Conservation (phyloP, 2,797 vertebrate genomes). For the Craterocephalus amniculus region DNA sequence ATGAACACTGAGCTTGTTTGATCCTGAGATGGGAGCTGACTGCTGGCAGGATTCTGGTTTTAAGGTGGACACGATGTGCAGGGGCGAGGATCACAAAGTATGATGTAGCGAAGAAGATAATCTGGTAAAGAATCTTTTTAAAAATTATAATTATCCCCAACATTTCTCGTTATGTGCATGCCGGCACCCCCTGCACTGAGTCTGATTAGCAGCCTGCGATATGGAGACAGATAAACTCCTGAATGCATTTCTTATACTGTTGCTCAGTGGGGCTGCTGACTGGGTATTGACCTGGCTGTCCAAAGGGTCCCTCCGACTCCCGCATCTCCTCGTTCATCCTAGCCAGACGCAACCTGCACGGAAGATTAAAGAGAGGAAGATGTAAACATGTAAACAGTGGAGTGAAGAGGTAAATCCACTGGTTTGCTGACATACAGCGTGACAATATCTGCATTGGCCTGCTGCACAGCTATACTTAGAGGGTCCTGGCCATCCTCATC, state of each 20-base stretch:
- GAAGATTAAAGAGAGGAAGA: neutral
- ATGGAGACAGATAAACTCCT: slow-evolving; percentile 97
- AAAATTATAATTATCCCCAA: too few species aligned
- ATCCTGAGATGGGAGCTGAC: slow-evolving; percentile 56
- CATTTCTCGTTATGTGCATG: slow-evolving; percentile 22
- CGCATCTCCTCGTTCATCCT: slow-evolving; percentile 99
- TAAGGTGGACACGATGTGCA: slow-evolving; percentile 6
- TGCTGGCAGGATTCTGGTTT: slow-evolving; percentile 13
- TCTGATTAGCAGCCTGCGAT: slow-evolving; percentile 90
- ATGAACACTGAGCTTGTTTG: slow-evolving; percentile 27
- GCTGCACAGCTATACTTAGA: slow-evolving; percentile 92
- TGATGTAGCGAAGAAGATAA: slow-evolving; percentile 38
- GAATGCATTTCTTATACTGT: slow-evolving; percentile 96
- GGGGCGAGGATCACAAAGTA: slow-evolving; percentile 24
- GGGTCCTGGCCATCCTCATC: slow-evolving; percentile 94
- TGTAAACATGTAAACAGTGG: neutral
- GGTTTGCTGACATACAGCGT: slow-evolving; percentile 86
- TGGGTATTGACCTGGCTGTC: slow-evolving; percentile 92
- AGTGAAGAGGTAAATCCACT: neutral
- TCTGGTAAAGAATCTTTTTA: slow-evolving; percentile 23
- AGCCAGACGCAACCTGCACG: slow-evolving; percentile 90
- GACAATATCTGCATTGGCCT: slow-evolving; percentile 96
- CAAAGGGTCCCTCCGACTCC: slow-evolving; percentile 92
- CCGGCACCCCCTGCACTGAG: slow-evolving; percentile 53
- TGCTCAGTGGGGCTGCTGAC: slow-evolving; percentile 95